Evolutionary conservation across 2,113 vertebrate genomes (phyloP), one percentile per base, ranked within the genome.

Genomic region (Paramormyrops kingsleyae): DNA sequence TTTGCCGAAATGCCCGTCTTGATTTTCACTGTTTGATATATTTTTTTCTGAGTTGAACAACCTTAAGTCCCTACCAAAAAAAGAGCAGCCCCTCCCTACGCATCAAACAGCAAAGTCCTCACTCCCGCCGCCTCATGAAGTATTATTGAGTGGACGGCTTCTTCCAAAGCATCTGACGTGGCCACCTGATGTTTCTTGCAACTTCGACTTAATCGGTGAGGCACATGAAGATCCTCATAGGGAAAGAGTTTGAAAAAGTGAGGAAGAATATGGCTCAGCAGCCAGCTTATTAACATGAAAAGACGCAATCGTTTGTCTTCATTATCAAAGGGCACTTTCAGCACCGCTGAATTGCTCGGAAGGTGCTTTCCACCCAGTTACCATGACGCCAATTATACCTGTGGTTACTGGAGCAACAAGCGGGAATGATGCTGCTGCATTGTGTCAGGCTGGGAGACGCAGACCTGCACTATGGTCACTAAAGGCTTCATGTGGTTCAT

Each of bases 271-370:
- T 46, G 31, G 47, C 50, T 86, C 52, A 90, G 50, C 6, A 74
- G 49, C 52, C 59, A 77, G 89, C 89, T 90, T 31, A 62, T 88
- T 91, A 93, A 86, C 89, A 42, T 17, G 89, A 86, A 88, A 87
- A 59, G 90, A 92, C 89, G 91, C 47, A 89, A 91, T 31, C 89
- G 89, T 92, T 92, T 91, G 90, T 94, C 92, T 93, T 93, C 92
- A 91, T 94, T 92, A 94, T 53, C 62, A 80, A 53, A 85, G 31
- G 17, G 83, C 21, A 42, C 31, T 88, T 83, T 56, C 24, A 47
- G 19, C 46, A 44, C 24, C 19, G 50, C 53, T 89, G 84, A 62
- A 84, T 39, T 8, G 42, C 89, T 50, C 53, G 83, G 53, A 49
- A 42, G 56, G 83, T 86, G 56, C 21, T 31, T 53, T 84, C n/a